Percentiles rank a stretch among this genome's conserved stretches.
Evolutionary conservation across 2,113 vertebrate genomes (phyloP).

Genomic region (Xenopus laevis): DNA sequence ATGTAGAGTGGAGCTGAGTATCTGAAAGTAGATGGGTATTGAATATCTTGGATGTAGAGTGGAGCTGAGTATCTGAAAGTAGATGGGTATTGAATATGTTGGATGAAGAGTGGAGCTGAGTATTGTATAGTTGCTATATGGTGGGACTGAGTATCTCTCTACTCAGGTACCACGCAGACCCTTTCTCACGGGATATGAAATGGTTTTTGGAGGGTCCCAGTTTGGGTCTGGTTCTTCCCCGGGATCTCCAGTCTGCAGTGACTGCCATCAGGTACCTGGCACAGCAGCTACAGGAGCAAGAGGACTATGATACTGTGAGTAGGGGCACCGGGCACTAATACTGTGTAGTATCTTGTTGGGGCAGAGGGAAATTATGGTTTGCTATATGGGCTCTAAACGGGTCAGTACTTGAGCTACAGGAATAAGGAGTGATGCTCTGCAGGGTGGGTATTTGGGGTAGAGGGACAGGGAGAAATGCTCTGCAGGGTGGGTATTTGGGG

Average conservation of each 20-base stretch:
- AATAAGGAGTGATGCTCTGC: slow-evolving; percentile 74
- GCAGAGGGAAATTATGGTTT: no score
- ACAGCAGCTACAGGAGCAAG: slow-evolving; percentile 76
- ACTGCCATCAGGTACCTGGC: slow-evolving; percentile 79
- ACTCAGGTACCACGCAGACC: slow-evolving; percentile 70
- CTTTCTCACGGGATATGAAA: slow-evolving; percentile 66
- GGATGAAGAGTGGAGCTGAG: not conserved
- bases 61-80: no score
- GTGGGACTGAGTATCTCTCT: not conserved
- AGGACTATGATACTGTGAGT: slow-evolving; percentile 77
- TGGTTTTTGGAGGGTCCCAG: slow-evolving; percentile 75
- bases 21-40: no score
- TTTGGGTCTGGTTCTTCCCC: slow-evolving; percentile 65
- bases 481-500: no score
- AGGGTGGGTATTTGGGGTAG: slow-evolving; percentile 18
- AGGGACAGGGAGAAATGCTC: no score
- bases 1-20: no score
- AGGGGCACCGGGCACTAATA: slow-evolving; percentile 57
- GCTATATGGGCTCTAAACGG: no score
- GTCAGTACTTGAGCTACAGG: no score
- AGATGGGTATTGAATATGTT: not conserved
- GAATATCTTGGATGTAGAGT: no score
- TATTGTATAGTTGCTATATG: not conserved
- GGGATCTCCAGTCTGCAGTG: slow-evolving; percentile 75
- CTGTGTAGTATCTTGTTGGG: slow-evolving; percentile 77